Evolutionary conservation across 2,113 vertebrate species (phyloP), one percentile per base, ranked within the genome.

Genomic region (Lota lota): DNA sequence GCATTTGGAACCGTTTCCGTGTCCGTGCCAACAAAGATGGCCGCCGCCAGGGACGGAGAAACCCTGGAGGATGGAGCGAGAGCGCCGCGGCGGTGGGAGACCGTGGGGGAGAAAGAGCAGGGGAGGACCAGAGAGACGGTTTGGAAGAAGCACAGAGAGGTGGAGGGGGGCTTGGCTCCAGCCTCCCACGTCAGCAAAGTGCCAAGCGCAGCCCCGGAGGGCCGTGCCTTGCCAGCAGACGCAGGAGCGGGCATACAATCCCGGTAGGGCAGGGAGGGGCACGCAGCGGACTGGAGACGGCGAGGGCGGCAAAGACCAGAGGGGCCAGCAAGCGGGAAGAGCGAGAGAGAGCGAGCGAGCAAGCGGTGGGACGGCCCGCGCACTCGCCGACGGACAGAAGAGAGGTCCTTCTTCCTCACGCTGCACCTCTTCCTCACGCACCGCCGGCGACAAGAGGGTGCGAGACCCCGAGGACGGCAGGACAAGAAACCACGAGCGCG

Each of bases 391-490:
- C 24, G 79, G 22, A 60, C 74, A 74, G 65, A 83, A 77, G 61
- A 87, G 79, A 54, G 11, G 20, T 6, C 18, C 74, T 8, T 63
- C 69, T 10, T 72, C 62, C 19, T 64, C 20, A 14, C 11, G 58
- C 79, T 86, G 91, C 0, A 89, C 92, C 67, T 93, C 93, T 69
- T 94, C 91, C 83, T 94, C 19, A 81, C 91, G 61, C 78, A 86
- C 91, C 0, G 33, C 88, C 1, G 21, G 7, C 19, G 22, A 12
- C 6, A 93, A 91, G 79, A 94, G 94, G 72, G 87, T 90, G 12
- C 17, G 18, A 17, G 61, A 47, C 8, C 40, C 40, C 8, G 40
- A 47, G 40, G 40, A 47, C 40, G 40, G 11, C 40, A 40, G 36
- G 36, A 10, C 5, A 5, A 40, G 36, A 10, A 40, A 40, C 5